phyloP scores from a whole-genome alignment of 2,888 invertebrate species.

The Yponomeuta plumbellus region DNA sequence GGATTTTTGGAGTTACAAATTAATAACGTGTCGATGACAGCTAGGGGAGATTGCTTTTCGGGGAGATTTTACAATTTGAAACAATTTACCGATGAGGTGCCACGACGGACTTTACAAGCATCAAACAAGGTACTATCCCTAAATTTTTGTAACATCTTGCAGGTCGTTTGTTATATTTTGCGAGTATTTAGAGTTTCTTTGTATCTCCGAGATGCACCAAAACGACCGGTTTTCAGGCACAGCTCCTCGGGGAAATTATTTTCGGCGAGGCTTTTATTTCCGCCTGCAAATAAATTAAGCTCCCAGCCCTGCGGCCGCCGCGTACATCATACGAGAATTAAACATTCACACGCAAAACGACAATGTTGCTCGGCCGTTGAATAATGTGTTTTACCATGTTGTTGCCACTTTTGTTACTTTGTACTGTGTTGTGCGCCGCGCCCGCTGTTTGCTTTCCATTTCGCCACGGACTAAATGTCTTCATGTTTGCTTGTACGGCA shows the following conservation, averaged over 20 bases:
- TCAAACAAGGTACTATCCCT: too few relatives aligned
- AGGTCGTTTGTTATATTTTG: not conserved
- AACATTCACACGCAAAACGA: constrained; percentile 3
- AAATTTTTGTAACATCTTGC: not conserved
- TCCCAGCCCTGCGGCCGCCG: not conserved
- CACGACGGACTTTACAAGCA: too few relatives aligned
- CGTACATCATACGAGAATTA: constrained; percentile 1
- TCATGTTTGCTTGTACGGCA: not conserved
- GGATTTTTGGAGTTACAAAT: constrained; percentile 3
- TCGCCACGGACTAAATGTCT: constrained; percentile 1
- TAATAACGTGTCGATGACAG: not conserved
- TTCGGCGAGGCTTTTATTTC: not conserved
- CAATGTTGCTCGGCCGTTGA: not conserved
- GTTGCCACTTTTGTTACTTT: constrained; percentile 1
- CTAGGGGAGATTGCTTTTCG: not conserved
- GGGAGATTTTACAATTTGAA: not conserved
- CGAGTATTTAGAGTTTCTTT: too few relatives aligned
- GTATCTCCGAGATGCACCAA: too few relatives aligned
- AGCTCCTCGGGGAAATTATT: too few relatives aligned
- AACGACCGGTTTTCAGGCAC: too few relatives aligned
- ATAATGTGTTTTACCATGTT: not conserved
- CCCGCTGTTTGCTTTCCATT: constrained; percentile 24
- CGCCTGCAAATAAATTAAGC: not conserved
- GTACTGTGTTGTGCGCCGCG: constrained; percentile 21
- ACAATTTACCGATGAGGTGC: not conserved